Evolutionary conservation across 2,113 vertebrate species (phyloP), one percentile per base, ranked within the genome.

Genomic region (Percina caprodes): DNA sequence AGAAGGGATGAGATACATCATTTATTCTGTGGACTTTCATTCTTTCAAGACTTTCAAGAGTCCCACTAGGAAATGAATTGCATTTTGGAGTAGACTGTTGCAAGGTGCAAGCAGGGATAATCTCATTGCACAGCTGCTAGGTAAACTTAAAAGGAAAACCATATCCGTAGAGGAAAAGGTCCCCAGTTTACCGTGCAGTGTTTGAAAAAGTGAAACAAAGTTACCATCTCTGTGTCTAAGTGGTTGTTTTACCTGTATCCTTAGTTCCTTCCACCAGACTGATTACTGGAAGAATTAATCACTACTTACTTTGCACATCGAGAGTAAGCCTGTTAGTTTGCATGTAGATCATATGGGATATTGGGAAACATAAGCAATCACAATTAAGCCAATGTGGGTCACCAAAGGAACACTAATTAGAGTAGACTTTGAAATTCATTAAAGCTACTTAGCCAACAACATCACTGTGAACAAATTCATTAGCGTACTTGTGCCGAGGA

Each of bases 381-480:
- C 58, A 86, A 76, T 82, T 80, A 84, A 49, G 58, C 52, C 58
- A 82, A 80, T 56, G 63, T 1, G 11, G 45, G 14, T 19, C 62
- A 51, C 33, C 49, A 54, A 76, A 84, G 86, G 10, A 86, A 72
- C 24, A 45, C 59, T 90, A 86, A 91, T 89, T 82, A 79, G 7
- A 77, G 35, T 10, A 69, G 70, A 78, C 56, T 80, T 69, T 72
- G 75, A 83, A 42, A 86, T 86, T 69, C 59, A 80, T 87, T 54
- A 72, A 42, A 70, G 72, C 72, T 61, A 72, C 62, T 86, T 74
- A 80, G 58, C 67, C 75, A 48, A 48, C 78, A 79, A 42, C 76
- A 72, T 78, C 35, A 71, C 69, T 69, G 75, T 56, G 80, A 86
- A 84, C 83, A 82, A 63, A 85, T 49, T 77, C 69, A 85, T 87